Evolutionary conservation across 1,140 invertebrate genomes (phyloP), one percentile per base, ranked within the genome.

Genomic region (Dinoponera quadriceps): DNA sequence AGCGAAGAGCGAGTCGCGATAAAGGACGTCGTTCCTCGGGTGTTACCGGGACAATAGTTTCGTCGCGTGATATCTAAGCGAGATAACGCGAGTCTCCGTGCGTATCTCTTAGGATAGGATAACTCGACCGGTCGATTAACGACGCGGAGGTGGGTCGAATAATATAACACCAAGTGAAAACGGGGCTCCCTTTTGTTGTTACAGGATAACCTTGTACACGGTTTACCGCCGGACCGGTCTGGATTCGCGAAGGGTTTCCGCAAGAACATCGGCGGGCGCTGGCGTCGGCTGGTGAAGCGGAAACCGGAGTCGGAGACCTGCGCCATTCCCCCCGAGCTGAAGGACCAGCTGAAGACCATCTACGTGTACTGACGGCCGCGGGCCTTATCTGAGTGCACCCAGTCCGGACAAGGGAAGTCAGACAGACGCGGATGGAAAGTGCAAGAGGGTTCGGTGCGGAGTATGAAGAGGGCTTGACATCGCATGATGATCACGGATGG

Each of bases 321-420:
- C 95, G 97, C 96, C 89, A 97, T 98, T 95, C 97, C 97, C 74
- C 96, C 97, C 38, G 97, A 98, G 94, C 95, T 98, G 82, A 97
- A 97, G 93, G 97, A 97, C 85, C 97, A 98, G 94, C 95, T 98
- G 55, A 98, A 98, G 94, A 96, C 97, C 91, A 98, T 98, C 89
- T 98, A 98, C 93, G 97, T 98, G 88, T 98, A 98, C 94, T 98
- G 95, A 96, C 84, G 75, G 27, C 72, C 83, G 29, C 55, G 65
- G 62, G 14, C 11, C 51, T 59, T 9, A 71, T 18, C 62, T 25
- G 49, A 25, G 33, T 69, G 38, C 38, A 82, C 20, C 57, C 44
- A 63, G 27, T 27, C 73, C 84, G 85, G 89, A 91, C 78, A 90
- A 86, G 86, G 82, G 84, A 82, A 81, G 82, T 57, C 78, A 82